A percentile compares a stretch with the other conserved stretches of the same genome.
Conservation (phyloP, 2,113 vertebrate genomes). For the Rhizomys pruinosus region DNA sequence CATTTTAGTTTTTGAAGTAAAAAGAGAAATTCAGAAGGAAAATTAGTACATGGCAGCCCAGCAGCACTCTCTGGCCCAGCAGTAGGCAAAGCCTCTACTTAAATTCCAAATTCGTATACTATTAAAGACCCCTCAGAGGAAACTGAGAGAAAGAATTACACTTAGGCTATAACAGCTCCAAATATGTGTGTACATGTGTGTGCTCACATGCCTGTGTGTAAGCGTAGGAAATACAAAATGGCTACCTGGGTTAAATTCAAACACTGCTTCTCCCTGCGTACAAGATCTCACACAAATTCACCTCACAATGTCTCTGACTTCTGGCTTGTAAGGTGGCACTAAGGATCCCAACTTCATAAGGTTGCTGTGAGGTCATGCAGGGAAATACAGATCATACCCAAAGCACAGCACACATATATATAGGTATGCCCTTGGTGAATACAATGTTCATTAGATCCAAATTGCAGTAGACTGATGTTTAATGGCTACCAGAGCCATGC, state of each 20-base stretch:
- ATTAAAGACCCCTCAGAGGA: background rate
- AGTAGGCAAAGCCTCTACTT: background rate
- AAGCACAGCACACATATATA: background rate
- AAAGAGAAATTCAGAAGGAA: slow-evolving; percentile 56
- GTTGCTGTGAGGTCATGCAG: background rate
- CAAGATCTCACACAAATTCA: background rate
- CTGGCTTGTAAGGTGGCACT: background rate
- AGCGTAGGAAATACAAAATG: background rate
- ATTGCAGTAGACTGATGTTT: background rate
- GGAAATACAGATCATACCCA: background rate
- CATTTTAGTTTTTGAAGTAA: slow-evolving; percentile 29
- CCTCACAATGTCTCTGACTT: background rate
- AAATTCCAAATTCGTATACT: background rate
- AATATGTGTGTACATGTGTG: background rate
- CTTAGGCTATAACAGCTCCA: background rate
- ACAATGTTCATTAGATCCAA: background rate
- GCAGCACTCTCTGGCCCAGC: slow-evolving; percentile 38
- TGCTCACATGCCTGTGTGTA: background rate
- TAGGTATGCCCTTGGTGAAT: background rate
- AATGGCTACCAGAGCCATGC: slow-evolving; percentile 12
- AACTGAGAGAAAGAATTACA: background rate
- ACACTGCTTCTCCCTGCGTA: background rate
- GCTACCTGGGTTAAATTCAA: background rate
- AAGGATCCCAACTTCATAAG: background rate
- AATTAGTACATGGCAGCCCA: slow-evolving; percentile 44